Base-by-base conservation (phyloP, 2,888 invertebrate species). In the Hyposoter dolosus region DNA sequence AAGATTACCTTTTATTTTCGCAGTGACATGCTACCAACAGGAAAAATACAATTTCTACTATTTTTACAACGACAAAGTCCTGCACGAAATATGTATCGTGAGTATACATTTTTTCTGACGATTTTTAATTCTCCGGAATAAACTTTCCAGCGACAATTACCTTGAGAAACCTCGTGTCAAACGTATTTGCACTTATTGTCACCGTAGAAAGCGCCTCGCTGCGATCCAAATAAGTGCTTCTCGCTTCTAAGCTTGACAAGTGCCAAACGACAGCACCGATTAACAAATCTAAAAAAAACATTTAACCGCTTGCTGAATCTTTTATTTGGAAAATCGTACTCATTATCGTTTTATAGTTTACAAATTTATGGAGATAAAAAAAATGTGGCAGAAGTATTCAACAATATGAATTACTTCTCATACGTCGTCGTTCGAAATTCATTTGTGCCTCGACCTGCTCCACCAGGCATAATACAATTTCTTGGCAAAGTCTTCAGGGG, bases 1-100 rank as follows among this genome's bases (percentile, higher is more conserved):
- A 4, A 93, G 79, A 86, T 93, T 93, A 9, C 88, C 88, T n/a
- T 53, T 4, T 3, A 82, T 43, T 5, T 66, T 84, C 9, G 87
- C 40, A n/a, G 82, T 85, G 4, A 92, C 35, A 68, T 19, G 71
- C 68, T 93, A 93, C 56, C 40, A 89, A 89, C 68, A 45, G 45
- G 28, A 40, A 43, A 40, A 40, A 74, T 60, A 12, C 6, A 60
- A 23, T 17, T 7, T 69, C 28, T 10, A 43, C 28, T 28, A 6
- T 40, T 40, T 66, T 9, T 19, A 15, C 15, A 47, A 32, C 7
- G 50, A 12, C 5, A n/a, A 32, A 0, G 32, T 15, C 35, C 12
- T 23, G 47, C 1, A 69, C 10, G 23, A 19, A 69, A 4, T n/a
- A n/a, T n/a, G n/a, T 43, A 2, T 53, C 35, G 3, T 17, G 23